Evolutionary conservation across 1,140 invertebrate genomes (phyloP).

Genomic region (Micrasema longulum): DNA sequence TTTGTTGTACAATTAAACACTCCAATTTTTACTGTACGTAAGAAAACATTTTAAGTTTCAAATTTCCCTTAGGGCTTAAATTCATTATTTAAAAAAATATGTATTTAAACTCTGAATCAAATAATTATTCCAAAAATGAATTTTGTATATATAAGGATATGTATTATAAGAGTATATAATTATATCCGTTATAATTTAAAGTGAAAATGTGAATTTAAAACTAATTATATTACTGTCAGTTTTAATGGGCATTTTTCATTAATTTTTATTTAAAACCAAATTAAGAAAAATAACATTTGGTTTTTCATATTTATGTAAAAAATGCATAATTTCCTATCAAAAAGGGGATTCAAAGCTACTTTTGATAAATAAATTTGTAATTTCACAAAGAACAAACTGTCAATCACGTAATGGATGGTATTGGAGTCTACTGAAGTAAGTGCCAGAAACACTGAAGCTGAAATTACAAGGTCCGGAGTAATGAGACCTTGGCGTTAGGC

Average conservation of each 20-base stretch:
- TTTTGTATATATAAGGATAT: background rate
- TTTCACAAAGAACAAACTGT: background rate
- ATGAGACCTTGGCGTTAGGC: conserved; percentile 9
- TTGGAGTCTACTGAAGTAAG: conserved; percentile 1
- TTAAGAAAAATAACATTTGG: background rate
- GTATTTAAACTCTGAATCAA: too few relatives aligned
- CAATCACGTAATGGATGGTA: conserved; percentile 24
- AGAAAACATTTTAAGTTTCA: too few relatives aligned
- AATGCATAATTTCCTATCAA: too few relatives aligned
- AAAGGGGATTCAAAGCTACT: too few relatives aligned
- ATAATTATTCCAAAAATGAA: background rate
- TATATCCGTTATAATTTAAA: too few relatives aligned
- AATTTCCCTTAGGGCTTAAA: background rate
- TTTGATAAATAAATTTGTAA: too few relatives aligned
- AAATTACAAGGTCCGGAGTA: conserved; percentile 4
- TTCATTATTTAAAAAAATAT: background rate
- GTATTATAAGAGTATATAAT: background rate
- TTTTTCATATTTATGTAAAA: background rate
- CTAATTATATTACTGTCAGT: background rate
- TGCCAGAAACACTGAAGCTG: too few relatives aligned
- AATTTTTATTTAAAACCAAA: background rate
- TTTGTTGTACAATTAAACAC: too few relatives aligned
- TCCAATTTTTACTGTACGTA: too few relatives aligned
- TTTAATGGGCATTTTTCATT: background rate
- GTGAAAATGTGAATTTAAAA: background rate